Conservation (phyloP, 2,113 vertebrate genomes). For the Epinephelus cyanopodus region DNA sequence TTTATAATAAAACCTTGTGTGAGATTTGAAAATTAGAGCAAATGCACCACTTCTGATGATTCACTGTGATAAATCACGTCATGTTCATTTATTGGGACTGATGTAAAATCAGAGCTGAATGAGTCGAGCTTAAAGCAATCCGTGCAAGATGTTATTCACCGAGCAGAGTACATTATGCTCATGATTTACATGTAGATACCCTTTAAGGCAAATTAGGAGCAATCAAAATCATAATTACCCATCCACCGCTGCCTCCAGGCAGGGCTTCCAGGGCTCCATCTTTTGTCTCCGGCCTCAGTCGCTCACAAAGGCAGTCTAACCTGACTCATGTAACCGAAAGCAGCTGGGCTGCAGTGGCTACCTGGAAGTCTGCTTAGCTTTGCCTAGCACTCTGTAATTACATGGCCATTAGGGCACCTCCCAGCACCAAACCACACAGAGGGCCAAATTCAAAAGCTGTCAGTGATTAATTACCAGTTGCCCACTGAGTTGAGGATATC, state of each 20-base stretch:
- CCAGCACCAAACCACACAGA: conserved; percentile 77
- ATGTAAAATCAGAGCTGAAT: conserved; percentile 30
- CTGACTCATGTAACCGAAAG: conserved; percentile 70
- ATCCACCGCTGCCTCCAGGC: conserved; percentile 30
- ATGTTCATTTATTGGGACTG: conserved; percentile 36
- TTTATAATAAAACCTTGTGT: conserved; percentile 48
- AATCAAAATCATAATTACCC: conserved; percentile 49
- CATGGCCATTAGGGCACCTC: conserved; percentile 71
- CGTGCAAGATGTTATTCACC: conserved; percentile 12
- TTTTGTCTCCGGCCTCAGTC: conserved; percentile 35
- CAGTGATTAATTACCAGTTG: conserved; percentile 78
- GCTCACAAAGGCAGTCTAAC: conserved; percentile 33
- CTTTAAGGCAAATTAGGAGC: conserved; percentile 49
- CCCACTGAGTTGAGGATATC: conserved; percentile 61
- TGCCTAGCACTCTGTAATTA: conserved; percentile 80
- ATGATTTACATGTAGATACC: conserved; percentile 18
- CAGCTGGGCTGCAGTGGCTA: conserved; percentile 78
- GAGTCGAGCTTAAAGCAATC: conserved; percentile 18
- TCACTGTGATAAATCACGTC: conserved; percentile 40
- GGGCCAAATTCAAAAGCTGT: conserved; percentile 68
- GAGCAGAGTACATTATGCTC: background rate
- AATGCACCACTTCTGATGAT: conserved; percentile 40
- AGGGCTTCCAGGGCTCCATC: conserved; percentile 45
- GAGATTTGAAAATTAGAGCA: conserved; percentile 40
- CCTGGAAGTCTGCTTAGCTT: conserved; percentile 80